Conservation (phyloP, 2,888 invertebrate species). For the Rhopalosiphum nymphaeae region DNA sequence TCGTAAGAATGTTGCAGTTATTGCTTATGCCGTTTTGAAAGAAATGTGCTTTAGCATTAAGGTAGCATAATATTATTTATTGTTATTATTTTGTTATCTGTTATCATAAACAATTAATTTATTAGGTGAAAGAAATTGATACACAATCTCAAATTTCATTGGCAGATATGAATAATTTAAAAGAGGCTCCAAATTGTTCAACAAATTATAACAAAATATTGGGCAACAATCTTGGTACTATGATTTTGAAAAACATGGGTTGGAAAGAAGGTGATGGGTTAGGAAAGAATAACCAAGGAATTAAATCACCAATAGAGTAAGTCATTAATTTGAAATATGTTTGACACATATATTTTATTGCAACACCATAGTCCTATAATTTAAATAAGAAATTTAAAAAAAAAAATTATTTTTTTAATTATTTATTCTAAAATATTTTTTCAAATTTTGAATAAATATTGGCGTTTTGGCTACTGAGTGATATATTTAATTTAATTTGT, state of each 20-base stretch:
- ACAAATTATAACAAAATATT: not conserved
- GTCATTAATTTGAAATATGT: not conserved
- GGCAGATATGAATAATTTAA: not conserved
- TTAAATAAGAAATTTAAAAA: not conserved
- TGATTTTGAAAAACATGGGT: conserved; percentile 66
- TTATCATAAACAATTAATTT: not conserved
- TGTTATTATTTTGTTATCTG: not conserved
- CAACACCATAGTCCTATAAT: not conserved
- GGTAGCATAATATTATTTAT: not conserved
- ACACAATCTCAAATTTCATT: not conserved
- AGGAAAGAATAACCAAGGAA: conserved; percentile 64
- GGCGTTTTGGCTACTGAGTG: not conserved
- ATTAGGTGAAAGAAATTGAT: conserved; percentile 14
- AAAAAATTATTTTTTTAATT: not conserved
- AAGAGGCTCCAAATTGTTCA: no score
- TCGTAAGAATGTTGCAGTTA: not conserved
- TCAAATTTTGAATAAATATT: not conserved
- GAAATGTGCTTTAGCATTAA: conserved; percentile 15
- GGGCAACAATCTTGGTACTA: conserved; percentile 54
- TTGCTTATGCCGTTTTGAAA: not conserved
- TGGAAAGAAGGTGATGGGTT: conserved; percentile 65
- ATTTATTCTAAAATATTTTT: not conserved
- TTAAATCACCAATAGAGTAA: conserved; percentile 62
- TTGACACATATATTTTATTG: not conserved
- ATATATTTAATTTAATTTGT: not conserved